These are phyloP conservation scores for Ophion costatus DNA, from an alignment of 2,888 invertebrate species.

Conservation along the genomic window DNA sequence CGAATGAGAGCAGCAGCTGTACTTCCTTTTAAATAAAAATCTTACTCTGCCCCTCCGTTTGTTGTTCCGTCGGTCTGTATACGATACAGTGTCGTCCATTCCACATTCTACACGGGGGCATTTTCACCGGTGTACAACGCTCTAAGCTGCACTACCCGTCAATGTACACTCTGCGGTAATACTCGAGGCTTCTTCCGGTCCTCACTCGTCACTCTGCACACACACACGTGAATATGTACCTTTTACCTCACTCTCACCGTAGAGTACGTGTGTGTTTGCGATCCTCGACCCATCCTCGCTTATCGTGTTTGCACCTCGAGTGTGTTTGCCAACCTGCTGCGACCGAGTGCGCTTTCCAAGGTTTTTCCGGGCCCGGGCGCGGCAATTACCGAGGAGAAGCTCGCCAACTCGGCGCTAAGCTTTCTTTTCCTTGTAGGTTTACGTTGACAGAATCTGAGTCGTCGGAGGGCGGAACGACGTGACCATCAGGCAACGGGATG, in stretches of 20 bases:
- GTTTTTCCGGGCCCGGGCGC: conserved; percentile 11
- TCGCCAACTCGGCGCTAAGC: too few species aligned
- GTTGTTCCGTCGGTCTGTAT: conserved; percentile 60
- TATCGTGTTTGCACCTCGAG: conserved; percentile 20
- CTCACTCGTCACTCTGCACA: conserved; percentile 55
- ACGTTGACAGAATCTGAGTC: too few species aligned
- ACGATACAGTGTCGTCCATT: conserved; percentile 47
- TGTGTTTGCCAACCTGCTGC: conserved; percentile 33
- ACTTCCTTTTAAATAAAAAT: neutral
- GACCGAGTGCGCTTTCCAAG: conserved; percentile 30
- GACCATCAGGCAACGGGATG: too few species aligned
- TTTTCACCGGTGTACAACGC: neutral
- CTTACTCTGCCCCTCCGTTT: conserved; percentile 35
- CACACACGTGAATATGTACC: neutral
- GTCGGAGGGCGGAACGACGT: too few species aligned
- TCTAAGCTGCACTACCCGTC: conserved; percentile 32
- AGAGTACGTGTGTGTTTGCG: conserved; percentile 53
- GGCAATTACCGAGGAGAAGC: too few species aligned
- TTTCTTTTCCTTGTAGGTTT: too few species aligned
- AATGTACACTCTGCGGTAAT: conserved; percentile 17
- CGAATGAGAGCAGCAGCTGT: conserved; percentile 68
- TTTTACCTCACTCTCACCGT: conserved; percentile 49
- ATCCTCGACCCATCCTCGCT: conserved; percentile 56
- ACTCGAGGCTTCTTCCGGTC: conserved; percentile 52
- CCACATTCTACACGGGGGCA: conserved; percentile 23